Percentiles rank a stretch among this genome's conserved stretches.
Conservation (phyloP, 1,140 invertebrate genomes). For the Eupristina koningsbergeri region DNA sequence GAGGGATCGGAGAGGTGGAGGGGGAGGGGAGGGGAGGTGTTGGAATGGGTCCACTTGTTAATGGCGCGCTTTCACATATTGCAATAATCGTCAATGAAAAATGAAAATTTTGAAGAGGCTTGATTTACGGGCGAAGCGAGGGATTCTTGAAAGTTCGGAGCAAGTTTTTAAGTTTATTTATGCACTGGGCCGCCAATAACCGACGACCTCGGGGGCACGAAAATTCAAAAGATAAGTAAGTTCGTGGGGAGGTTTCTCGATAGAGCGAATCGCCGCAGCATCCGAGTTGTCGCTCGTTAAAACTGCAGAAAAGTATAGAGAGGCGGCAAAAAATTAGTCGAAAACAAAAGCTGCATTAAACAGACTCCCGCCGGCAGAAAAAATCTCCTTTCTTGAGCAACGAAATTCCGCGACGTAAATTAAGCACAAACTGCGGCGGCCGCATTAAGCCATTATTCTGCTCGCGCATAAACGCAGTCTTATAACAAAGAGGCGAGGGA, state of each 20-base stretch:
- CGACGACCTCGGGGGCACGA: background rate
- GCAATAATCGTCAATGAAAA: background rate
- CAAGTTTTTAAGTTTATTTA: background rate
- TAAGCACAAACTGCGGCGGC: constrained; percentile 7
- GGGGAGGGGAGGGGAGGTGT: background rate
- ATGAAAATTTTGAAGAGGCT: background rate
- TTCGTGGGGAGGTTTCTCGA: background rate
- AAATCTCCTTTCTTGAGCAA: constrained; percentile 21
- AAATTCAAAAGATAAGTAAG: background rate
- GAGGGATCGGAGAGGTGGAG: too few species aligned
- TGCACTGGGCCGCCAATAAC: background rate
- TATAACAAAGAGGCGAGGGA: constrained; percentile 3
- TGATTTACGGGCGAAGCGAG: background rate
- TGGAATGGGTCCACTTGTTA: background rate
- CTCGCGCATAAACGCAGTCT: constrained; percentile 26
- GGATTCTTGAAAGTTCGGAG: background rate
- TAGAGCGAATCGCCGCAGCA: background rate
- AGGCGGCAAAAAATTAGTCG: constrained; percentile 15
- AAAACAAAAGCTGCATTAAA: constrained; percentile 37
- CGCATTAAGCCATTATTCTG: constrained; percentile 44
- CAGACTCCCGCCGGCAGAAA: background rate
- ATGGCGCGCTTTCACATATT: background rate
- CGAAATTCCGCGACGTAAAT: constrained; percentile 33
- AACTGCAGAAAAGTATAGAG: constrained; percentile 3
- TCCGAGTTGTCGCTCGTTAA: background rate